phyloP scores from a whole-genome alignment of 2,888 invertebrate species.

The Catotricha subobsoleta region DNA sequence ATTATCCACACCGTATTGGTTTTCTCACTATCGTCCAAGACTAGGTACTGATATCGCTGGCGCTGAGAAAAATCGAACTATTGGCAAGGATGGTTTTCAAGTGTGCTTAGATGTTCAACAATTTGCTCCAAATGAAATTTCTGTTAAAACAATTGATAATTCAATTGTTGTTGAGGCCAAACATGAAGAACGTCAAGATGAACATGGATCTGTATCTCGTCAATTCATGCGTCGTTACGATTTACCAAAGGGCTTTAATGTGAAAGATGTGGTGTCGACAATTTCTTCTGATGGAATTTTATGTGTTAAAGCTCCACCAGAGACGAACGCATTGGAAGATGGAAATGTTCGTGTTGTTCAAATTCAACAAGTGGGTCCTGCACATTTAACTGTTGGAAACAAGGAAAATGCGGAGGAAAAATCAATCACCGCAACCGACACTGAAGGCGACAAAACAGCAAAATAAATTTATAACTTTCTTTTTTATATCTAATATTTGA shows the following conservation, averaged over 20 bases:
- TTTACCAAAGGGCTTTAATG: slow-evolving; percentile 48
- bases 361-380: slow-evolving; percentile 53
- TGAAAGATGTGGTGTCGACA: slow-evolving; percentile 50
- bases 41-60: no score
- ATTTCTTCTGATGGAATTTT: slow-evolving; percentile 63
- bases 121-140: slow-evolving; percentile 47
- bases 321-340: slow-evolving; percentile 23
- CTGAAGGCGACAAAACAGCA: no score
- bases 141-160: slow-evolving; percentile 45
- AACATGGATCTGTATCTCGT: slow-evolving; percentile 56
- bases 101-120: slow-evolving; percentile 48
- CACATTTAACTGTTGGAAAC: slow-evolving; percentile 24
- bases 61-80: slow-evolving; percentile 17
- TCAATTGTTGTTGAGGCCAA: slow-evolving; percentile 47
- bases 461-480: no score
- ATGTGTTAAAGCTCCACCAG: slow-evolving; percentile 48
- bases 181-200: slow-evolving; percentile 50
- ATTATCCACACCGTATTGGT: not conserved
- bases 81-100: slow-evolving; percentile 48
- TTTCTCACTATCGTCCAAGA: no score
- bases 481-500: no score
- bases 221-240: slow-evolving; percentile 58
- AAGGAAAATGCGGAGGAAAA: slow-evolving; percentile 12
- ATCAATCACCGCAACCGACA: no score
- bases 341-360: slow-evolving; percentile 45